These are phyloP conservation scores for Anoncus sp. DNA, from an alignment of 2,888 invertebrate species.

Conservation along the genomic window DNA sequence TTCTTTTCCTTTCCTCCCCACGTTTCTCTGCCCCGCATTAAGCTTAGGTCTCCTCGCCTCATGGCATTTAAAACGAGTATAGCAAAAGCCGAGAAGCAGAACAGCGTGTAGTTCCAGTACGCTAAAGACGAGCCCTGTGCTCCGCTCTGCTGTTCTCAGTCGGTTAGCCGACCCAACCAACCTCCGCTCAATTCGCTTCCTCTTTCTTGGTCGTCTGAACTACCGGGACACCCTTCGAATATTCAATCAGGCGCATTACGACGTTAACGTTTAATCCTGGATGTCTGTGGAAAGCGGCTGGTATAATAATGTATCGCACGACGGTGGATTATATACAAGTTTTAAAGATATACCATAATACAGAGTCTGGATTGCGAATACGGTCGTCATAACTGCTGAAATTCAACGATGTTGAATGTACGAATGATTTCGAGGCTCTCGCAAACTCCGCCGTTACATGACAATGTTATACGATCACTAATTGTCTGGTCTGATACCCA, in stretches of 20 bases:
- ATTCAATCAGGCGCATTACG: conserved; percentile 79
- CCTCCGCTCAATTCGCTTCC: conserved; percentile 15
- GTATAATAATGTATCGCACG: conserved; percentile 47
- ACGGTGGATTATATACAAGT: conserved; percentile 25
- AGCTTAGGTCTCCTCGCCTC: conserved; percentile 53
- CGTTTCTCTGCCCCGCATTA: conserved; percentile 17
- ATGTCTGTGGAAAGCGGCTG: conserved; percentile 55
- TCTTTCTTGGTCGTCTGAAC: conserved; percentile 58
- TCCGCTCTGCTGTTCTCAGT: conserved; percentile 31
- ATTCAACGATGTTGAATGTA: background rate
- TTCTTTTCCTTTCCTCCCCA: conserved; percentile 7
- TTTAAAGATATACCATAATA: background rate
- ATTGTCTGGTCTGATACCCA: background rate
- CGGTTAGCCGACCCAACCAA: conserved; percentile 15
- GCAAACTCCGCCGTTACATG: background rate
- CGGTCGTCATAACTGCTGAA: background rate
- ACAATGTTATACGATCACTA: background rate
- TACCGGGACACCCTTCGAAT: conserved; percentile 74
- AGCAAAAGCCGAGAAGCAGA: conserved; percentile 39
- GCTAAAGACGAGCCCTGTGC: conserved; percentile 18
- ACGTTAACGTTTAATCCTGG: conserved; percentile 70
- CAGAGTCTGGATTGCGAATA: background rate
- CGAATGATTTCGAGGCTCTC: background rate
- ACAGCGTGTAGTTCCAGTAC: conserved; percentile 5
- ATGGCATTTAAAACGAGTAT: conserved; percentile 71